Evolutionary conservation across 2,797 vertebrate species (phyloP).

Genomic region (Pterois miles): DNA sequence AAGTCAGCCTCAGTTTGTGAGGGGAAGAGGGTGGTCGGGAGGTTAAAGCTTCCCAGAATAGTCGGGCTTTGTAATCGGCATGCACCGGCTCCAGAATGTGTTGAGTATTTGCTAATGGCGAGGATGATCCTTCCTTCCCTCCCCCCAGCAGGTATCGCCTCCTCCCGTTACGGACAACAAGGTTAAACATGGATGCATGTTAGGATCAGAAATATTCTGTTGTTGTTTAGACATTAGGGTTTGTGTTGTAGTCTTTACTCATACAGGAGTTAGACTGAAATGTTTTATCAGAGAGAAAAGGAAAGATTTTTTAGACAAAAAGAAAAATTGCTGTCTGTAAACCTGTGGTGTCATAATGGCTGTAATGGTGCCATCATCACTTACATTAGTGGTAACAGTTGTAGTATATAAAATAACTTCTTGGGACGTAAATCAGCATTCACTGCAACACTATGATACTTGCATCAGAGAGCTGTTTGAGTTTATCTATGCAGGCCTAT

Average conservation of each 20-base stretch:
- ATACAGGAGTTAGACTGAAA: not conserved
- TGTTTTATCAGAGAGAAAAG: not conserved
- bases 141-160: slow-evolving; percentile 46
- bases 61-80: slow-evolving; percentile 55
- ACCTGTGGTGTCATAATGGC: not conserved
- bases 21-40: slow-evolving; percentile 29
- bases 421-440: no score
- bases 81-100: slow-evolving; percentile 29
- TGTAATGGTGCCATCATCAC: not conserved
- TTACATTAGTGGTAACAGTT: not conserved
- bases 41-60: slow-evolving; percentile 63
- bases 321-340: not conserved
- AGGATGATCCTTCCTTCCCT: slow-evolving; percentile 32
- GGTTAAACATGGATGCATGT: slow-evolving; percentile 29
- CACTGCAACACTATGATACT: no score
- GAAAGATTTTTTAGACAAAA: no score
- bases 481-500: no score
- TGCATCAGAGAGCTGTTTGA: no score
- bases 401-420: no score
- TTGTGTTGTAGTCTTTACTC: not conserved
- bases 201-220: slow-evolving; percentile 1
- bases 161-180: slow-evolving; percentile 10
- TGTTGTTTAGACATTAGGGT: not conserved
- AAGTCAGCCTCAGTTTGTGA: slow-evolving; percentile 41
- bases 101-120: slow-evolving; percentile 41